phyloP scores from a whole-genome alignment of 2,113 vertebrate species.

The Hiodon tergisus region DNA sequence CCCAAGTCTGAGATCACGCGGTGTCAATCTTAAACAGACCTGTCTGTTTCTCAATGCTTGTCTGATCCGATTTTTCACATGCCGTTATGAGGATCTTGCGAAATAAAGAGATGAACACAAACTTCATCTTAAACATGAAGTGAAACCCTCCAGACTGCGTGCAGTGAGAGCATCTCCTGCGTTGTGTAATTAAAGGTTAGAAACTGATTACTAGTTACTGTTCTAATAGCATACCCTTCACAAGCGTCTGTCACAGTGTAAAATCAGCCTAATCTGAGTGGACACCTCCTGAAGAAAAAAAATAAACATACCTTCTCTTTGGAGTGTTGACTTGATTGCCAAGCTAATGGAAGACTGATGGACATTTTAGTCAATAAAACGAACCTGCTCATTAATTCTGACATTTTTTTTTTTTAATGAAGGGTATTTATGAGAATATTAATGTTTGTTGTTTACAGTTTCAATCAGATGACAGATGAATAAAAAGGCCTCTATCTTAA shows the following conservation, averaged over 20 bases:
- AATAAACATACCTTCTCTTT: conserved; percentile 14
- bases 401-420: conserved; percentile 5
- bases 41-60: conserved; percentile 32
- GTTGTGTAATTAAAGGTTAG: not conserved
- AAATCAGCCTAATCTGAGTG: conserved; percentile 15
- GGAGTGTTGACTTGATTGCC: conserved; percentile 2
- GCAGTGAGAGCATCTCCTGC: not conserved
- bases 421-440: conserved; percentile 5
- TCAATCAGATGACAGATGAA: conserved; percentile 6
- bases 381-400: conserved; percentile 21
- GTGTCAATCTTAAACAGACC: conserved; percentile 37
- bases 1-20: conserved; percentile 21
- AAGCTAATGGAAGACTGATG: conserved; percentile 12
- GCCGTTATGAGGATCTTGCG: conserved; percentile 35
- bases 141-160: conserved; percentile 17
- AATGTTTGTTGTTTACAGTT: conserved; percentile 9
- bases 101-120: conserved; percentile 24
- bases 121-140: conserved; percentile 24
- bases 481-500: not conserved
- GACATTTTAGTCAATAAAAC: conserved; percentile 20
- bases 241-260: not conserved
- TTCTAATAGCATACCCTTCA: conserved; percentile 7
- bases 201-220: conserved; percentile 11
- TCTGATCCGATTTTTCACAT: conserved; percentile 37
- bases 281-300: conserved; percentile 7